These are phyloP conservation scores for Brienomyrus brachyistius DNA, from an alignment of 2,113 vertebrate species.

Conservation along the genomic window DNA sequence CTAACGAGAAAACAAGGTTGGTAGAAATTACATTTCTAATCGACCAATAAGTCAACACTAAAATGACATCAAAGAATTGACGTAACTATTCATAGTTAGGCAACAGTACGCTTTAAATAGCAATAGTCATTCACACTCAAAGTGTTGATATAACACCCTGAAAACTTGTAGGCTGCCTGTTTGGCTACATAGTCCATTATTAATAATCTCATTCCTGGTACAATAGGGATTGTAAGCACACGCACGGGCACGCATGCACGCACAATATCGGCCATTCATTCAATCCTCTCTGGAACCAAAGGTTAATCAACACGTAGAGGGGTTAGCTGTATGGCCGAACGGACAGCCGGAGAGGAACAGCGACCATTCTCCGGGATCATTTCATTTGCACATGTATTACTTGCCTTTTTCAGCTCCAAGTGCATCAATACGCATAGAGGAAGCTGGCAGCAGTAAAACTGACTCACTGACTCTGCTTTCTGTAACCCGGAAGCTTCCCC, in stretches of 20 bases:
- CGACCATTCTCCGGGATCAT: not conserved
- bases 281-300: not conserved
- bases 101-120: not conserved
- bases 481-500: not conserved
- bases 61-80: not conserved
- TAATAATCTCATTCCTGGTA: not conserved
- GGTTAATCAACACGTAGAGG: not conserved
- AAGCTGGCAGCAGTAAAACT: not conserved
- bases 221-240: not conserved
- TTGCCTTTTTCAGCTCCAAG: conserved; percentile 5
- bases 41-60: not conserved
- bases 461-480: not conserved
- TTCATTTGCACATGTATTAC: not conserved
- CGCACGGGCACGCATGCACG: not conserved
- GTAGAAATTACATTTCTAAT: not conserved
- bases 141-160: not conserved
- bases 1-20: not conserved
- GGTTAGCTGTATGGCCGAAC: not conserved
- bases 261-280: not conserved
- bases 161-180: not conserved
- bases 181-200: not conserved
- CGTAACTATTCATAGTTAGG: not conserved
- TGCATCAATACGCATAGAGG: not conserved
- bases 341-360: not conserved
- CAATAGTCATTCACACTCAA: not conserved